These are phyloP conservation scores for Muscina levida DNA, from an alignment of 2,888 invertebrate genomes.

Conservation along the genomic window DNA sequence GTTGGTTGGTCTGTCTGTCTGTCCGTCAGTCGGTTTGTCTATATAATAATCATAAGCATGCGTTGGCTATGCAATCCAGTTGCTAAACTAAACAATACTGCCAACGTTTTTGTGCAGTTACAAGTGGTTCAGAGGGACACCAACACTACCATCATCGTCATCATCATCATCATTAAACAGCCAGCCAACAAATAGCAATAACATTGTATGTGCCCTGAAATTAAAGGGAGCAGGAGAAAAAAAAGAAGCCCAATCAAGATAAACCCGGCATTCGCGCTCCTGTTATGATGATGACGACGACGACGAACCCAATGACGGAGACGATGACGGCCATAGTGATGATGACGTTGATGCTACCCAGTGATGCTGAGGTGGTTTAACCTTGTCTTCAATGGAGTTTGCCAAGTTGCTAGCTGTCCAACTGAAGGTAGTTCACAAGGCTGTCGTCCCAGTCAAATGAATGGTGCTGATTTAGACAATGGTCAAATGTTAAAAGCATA, in stretches of 20 bases:
- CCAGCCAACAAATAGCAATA: neutral
- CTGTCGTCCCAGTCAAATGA: conserved; percentile 2
- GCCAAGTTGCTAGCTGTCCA: conserved; percentile 53
- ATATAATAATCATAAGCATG: conserved; percentile 58
- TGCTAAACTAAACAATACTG: conserved; percentile 45
- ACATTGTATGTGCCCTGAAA: conserved; percentile 41
- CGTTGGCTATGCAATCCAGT: conserved; percentile 55
- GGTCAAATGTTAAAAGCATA: conserved; percentile 49
- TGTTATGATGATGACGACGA: conserved; percentile 61
- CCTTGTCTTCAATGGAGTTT: conserved; percentile 58
- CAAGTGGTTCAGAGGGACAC: conserved; percentile 28
- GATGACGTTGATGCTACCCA: conserved; percentile 37
- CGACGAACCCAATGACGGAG: conserved; percentile 38
- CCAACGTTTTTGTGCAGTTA: conserved; percentile 30
- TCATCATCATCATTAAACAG: no score
- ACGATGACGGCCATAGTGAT: conserved; percentile 25
- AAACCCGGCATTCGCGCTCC: conserved; percentile 69
- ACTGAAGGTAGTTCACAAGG: conserved; percentile 27
- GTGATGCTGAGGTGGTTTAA: conserved; percentile 43
- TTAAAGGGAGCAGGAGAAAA: conserved; percentile 26
- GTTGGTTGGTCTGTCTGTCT: no score
- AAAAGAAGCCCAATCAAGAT: conserved; percentile 68
- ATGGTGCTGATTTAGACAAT: conserved; percentile 10
- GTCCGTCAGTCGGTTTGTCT: conserved; percentile 1
- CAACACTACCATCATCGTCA: conserved; percentile 17